Evolutionary conservation across 2,113 vertebrate genomes (phyloP).

Genomic region (Burhinus oedicnemus): DNA sequence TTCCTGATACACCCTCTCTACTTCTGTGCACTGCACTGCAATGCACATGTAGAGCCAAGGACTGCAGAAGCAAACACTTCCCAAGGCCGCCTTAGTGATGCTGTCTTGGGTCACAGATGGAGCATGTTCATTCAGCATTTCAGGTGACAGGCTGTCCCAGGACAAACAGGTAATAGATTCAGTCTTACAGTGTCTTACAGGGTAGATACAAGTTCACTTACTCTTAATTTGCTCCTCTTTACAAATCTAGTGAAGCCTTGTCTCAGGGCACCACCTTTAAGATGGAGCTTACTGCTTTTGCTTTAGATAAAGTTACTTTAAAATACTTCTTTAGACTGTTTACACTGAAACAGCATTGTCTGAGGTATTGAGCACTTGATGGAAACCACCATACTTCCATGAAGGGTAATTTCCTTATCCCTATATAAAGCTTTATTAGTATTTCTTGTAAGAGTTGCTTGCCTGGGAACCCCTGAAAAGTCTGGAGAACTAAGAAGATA

Average conservation of each 20-base stretch:
- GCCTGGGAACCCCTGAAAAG: background rate
- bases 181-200: background rate
- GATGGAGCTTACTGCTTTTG: background rate
- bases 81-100: background rate
- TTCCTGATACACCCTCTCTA: background rate
- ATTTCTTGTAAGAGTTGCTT: background rate
- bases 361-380: background rate
- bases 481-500: background rate
- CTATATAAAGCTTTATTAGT: background rate
- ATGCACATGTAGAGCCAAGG: rapidly evolving
- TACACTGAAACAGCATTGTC: background rate
- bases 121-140: background rate
- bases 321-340: background rate
- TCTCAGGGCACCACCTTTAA: background rate
- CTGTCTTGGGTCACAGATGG: background rate
- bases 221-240: background rate
- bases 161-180: background rate
- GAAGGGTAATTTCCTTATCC: background rate
- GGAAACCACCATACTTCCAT: background rate
- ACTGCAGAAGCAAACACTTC: background rate
- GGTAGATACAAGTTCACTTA: background rate
- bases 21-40: background rate
- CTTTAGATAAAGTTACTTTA: background rate
- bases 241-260: background rate
- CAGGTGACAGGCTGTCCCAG: background rate